Evolutionary conservation across 2,888 invertebrate genomes (phyloP), one percentile per base, ranked within the genome.

Genomic region (Cryptophagus acutangulus): DNA sequence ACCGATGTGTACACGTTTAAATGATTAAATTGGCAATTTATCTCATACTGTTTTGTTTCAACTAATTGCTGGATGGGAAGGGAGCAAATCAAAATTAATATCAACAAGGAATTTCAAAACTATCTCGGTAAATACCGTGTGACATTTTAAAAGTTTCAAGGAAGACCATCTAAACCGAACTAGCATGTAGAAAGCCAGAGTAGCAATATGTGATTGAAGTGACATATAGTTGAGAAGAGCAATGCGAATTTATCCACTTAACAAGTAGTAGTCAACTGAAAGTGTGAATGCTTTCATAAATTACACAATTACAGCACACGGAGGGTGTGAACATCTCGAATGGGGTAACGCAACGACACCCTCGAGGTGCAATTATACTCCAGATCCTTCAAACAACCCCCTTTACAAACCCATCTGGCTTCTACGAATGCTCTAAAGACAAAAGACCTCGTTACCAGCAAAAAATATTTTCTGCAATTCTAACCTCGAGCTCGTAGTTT

Each of bases 331-430:
- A 61, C 59, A 58, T 61, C 54, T 57, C 53, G 47, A 36, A 41
- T 31, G 39, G 49, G 49, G 52, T 47, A 48, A 47, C 48, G 54
- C 52, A 51, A 58, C 59, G 58, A 59, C 59, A 59, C 63, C 64
- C 64, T 59, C 57, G 62, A 63, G 64, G 62, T 59, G 62, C 64
- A 64, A 63, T 63, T 63, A 62, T 57, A 57, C 58, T 58, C 54
- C 54, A 55, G 57, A 58, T 56, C 57, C 59, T 58, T 58, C 58
- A 59, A 31, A 55, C 57, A 55, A 54, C 58, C 56, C 55, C 55
- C 46, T 10, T 54, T 50, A 51, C 55, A 52, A 60, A 54, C 61
- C 64, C 63, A 60, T 62, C 61, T 59, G 60, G 61, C 59, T 61
- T 56, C 54, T 58, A 54, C 58, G 52, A 56, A 51, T 52, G 50